Conservation (phyloP, 2,113 vertebrate species). For the Peucedramus taeniatus region DNA sequence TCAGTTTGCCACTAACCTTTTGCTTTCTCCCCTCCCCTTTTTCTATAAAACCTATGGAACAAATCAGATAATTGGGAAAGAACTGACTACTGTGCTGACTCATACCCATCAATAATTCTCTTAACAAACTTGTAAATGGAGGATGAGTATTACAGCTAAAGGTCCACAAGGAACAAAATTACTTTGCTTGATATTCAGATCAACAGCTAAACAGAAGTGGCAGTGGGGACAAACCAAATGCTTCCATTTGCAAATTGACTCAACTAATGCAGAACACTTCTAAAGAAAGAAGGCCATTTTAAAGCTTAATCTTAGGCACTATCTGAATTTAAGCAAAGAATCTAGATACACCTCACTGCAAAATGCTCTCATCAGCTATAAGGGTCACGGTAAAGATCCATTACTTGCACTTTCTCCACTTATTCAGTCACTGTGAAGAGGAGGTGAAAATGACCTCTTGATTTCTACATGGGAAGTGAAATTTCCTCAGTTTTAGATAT, state of each 20-base stretch:
- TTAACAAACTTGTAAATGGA: neutral
- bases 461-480: neutral
- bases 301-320: neutral
- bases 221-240: neutral
- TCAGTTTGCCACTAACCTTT: neutral
- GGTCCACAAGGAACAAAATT: neutral
- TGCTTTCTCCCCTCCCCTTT: neutral
- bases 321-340: neutral
- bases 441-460: neutral
- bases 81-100: neutral
- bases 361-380: neutral
- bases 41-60: neutral
- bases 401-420: neutral
- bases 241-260: neutral
- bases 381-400: neutral
- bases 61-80: neutral
- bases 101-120: neutral
- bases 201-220: neutral
- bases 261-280: neutral
- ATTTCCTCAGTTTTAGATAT: neutral
- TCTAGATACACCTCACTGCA: neutral
- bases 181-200: neutral
- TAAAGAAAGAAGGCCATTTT: neutral
- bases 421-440: neutral
- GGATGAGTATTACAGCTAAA: neutral